phyloP scores from a whole-genome alignment of 2,888 invertebrate species.

The Leptinotarsa juncta region DNA sequence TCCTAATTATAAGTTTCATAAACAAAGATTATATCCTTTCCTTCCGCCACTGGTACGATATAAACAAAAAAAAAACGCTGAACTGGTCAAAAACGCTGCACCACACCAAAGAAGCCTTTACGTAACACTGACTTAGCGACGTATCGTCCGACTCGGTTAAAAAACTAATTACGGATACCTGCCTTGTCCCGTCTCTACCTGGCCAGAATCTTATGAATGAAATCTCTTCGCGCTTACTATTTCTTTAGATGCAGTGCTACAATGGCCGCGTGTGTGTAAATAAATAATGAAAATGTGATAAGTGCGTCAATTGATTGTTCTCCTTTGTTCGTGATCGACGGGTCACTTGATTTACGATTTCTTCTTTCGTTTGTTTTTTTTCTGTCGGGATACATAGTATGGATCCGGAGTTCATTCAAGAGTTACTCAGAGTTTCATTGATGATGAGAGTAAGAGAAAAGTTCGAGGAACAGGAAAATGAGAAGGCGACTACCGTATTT shows the following conservation, averaged over 20 bases:
- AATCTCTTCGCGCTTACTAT: slow-evolving; percentile 59
- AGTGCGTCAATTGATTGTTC: slow-evolving; percentile 33
- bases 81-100: slow-evolving; percentile 59
- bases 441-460: slow-evolving; percentile 51
- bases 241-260: slow-evolving; percentile 53
- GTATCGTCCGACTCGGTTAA: slow-evolving; percentile 37
- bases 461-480: slow-evolving; percentile 31
- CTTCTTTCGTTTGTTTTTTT: slow-evolving; percentile 7
- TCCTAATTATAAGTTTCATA: neutral
- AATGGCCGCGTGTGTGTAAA: slow-evolving; percentile 29
- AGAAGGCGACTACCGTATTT: slow-evolving; percentile 47
- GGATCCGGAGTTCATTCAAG: slow-evolving; percentile 59
- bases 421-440: slow-evolving; percentile 56
- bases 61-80: slow-evolving; percentile 52
- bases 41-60: slow-evolving; percentile 32
- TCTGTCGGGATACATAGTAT: slow-evolving; percentile 46
- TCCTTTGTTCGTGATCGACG: slow-evolving; percentile 27
- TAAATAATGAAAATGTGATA: slow-evolving; percentile 33
- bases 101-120: slow-evolving; percentile 53
- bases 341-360: neutral
- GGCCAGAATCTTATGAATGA: slow-evolving; percentile 65
- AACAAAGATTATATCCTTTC: neutral
- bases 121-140: slow-evolving; percentile 44
- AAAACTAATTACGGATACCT: slow-evolving; percentile 65
- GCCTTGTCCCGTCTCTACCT: slow-evolving; percentile 26